Conservation (phyloP, 2,113 vertebrate genomes). For the Amphiprion ocellaris region DNA sequence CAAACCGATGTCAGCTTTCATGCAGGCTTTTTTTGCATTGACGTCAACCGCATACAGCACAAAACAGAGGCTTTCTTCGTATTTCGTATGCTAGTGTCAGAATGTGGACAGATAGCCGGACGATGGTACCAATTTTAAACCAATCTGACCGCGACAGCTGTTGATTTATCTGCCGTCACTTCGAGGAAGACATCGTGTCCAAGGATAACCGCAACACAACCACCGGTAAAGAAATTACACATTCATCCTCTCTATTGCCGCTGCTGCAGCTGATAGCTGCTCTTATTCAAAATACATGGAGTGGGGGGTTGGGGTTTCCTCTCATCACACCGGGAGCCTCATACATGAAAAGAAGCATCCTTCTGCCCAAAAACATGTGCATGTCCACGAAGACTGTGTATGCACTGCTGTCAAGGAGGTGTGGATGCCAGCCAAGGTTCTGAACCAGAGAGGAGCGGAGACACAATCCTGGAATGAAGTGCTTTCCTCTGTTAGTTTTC, state of each 20-base stretch:
- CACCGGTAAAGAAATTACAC: slow-evolving; percentile 72
- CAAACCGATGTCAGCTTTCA: slow-evolving; percentile 69
- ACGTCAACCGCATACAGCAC: slow-evolving; percentile 83
- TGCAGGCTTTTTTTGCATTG: slow-evolving; percentile 83
- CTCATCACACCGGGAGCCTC: slow-evolving; percentile 18
- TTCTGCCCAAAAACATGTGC: neutral
- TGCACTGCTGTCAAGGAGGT: slow-evolving; percentile 16
- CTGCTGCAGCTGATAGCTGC: slow-evolving; percentile 52
- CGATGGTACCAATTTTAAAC: slow-evolving; percentile 25
- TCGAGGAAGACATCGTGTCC: slow-evolving; percentile 51
- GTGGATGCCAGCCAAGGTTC: slow-evolving; percentile 32
- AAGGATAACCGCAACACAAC: slow-evolving; percentile 60
- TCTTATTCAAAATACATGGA: slow-evolving; percentile 54
- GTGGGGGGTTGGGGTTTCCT: slow-evolving; percentile 58
- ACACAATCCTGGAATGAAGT: slow-evolving; percentile 19
- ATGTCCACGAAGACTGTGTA: neutral
- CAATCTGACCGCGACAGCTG: slow-evolving; percentile 59
- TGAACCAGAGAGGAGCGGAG: slow-evolving; percentile 7
- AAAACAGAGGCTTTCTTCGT: slow-evolving; percentile 75
- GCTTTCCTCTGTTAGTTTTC: slow-evolving; percentile 34
- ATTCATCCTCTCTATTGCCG: slow-evolving; percentile 35
- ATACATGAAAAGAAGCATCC: slow-evolving; percentile 14
- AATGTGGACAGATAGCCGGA: slow-evolving; percentile 62
- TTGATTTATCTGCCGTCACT: slow-evolving; percentile 40
- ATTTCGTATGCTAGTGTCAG: slow-evolving; percentile 62